phyloP scores from a whole-genome alignment of 1,140 invertebrate species.

The Drosophila mojavensis region DNA sequence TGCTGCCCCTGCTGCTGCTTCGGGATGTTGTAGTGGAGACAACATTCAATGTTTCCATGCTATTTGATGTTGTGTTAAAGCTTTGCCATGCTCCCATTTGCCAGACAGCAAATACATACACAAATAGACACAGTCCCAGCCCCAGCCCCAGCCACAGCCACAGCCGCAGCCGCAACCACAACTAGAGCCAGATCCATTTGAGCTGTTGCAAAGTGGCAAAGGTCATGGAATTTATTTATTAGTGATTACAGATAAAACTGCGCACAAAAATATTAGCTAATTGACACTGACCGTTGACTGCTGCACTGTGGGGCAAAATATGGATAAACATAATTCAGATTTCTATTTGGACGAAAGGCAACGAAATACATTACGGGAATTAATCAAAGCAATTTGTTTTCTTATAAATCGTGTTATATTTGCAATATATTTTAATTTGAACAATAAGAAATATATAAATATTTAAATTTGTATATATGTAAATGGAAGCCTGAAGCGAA shows the following conservation, averaged over 20 bases:
- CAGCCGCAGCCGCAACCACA: conserved; percentile 6
- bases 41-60: conserved; percentile 42
- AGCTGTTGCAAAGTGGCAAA: conserved; percentile 40
- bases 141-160: conserved; percentile 1
- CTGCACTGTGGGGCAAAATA: background rate
- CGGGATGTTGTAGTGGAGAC: conserved; percentile 25
- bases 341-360: too few species aligned
- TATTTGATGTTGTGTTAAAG: conserved; percentile 54
- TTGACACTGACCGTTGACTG: conserved; percentile 43
- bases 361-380: too few species aligned
- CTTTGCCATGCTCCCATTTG: conserved; percentile 16
- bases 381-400: too few species aligned
- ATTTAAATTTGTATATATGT: too few species aligned
- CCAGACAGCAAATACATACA: conserved; percentile 8
- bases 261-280: conserved; percentile 71
- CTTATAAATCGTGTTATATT: too few species aligned
- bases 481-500: too few species aligned
- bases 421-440: too few species aligned
- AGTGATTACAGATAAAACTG: conserved; percentile 66
- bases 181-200: conserved; percentile 3
- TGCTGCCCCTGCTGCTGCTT: conserved; percentile 34
- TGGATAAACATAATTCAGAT: background rate
- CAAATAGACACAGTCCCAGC: background rate
- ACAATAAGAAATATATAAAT: too few species aligned
- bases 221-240: conserved; percentile 76